phyloP scores from a whole-genome alignment of 2,888 invertebrate genomes.

The Leptinotarsa juncta region DNA sequence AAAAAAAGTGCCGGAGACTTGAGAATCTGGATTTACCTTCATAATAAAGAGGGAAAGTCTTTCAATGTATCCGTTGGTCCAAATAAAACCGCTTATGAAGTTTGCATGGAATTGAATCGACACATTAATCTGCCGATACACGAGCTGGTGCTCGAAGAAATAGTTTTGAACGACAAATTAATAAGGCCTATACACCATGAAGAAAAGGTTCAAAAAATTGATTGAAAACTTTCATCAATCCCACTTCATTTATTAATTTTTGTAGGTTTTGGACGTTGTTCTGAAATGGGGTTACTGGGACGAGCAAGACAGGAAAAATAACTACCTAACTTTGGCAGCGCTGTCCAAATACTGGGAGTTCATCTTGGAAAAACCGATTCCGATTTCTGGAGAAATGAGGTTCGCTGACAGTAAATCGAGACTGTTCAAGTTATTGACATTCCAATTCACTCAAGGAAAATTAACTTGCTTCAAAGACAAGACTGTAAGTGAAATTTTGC shows the following conservation, averaged over 20 bases:
- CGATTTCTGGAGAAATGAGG: slow-evolving; percentile 80
- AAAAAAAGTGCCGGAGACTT: slow-evolving; percentile 80
- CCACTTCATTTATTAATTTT: slow-evolving; percentile 11
- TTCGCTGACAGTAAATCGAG: slow-evolving; percentile 82
- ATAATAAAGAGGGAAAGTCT: slow-evolving; percentile 72
- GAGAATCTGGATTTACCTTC: slow-evolving; percentile 82
- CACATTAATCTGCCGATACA: slow-evolving; percentile 76
- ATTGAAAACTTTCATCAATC: neutral
- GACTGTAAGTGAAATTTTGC: slow-evolving; percentile 65
- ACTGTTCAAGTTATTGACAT: slow-evolving; percentile 79
- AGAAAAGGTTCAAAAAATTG: slow-evolving; percentile 68
- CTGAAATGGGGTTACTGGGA: slow-evolving; percentile 92
- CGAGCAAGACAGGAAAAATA: slow-evolving; percentile 84
- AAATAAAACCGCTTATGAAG: slow-evolving; percentile 79
- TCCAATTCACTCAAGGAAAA: slow-evolving; percentile 84
- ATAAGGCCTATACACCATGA: slow-evolving; percentile 82
- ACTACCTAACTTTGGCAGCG: slow-evolving; percentile 75
- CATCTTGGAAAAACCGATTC: slow-evolving; percentile 62
- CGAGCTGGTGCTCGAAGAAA: slow-evolving; percentile 82
- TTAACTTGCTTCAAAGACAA: slow-evolving; percentile 84
- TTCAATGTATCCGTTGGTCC: slow-evolving; percentile 79
- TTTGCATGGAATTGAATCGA: slow-evolving; percentile 77
- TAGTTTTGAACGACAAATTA: slow-evolving; percentile 79
- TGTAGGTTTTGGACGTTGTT: slow-evolving; percentile 72
- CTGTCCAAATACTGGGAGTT: slow-evolving; percentile 63